A percentile compares a stretch with the other conserved stretches of the same genome.
These are phyloP conservation scores for Nomada lathburiana DNA, from an alignment of 2,888 invertebrate species.

Conservation along the genomic window DNA sequence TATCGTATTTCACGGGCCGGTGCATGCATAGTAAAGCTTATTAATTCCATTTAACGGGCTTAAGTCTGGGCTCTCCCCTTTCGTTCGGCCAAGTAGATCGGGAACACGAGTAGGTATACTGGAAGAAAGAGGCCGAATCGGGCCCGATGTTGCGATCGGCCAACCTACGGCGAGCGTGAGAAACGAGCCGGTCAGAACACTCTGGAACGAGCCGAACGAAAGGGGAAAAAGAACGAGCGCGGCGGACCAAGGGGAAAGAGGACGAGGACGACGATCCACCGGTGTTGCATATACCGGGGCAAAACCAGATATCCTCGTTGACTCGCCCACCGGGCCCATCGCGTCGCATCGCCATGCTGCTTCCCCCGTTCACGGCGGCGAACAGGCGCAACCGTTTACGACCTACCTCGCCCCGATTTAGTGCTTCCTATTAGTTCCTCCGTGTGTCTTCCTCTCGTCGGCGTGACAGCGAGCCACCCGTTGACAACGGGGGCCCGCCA, in stretches of 20 bases:
- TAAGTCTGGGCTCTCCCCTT: conserved; percentile 74
- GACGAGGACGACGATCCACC: conserved; percentile 35
- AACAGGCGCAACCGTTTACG: conserved; percentile 65
- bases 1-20: conserved; percentile 82
- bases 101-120: conserved; percentile 74
- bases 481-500: not conserved
- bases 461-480: not conserved
- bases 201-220: conserved; percentile 56
- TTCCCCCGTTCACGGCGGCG: conserved; percentile 64
- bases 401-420: conserved; percentile 66
- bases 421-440: conserved; percentile 58
- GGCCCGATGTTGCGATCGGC: conserved; percentile 71
- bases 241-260: conserved; percentile 29
- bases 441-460: not conserved
- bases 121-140: conserved; percentile 67
- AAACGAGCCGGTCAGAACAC: conserved; percentile 71
- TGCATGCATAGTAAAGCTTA: conserved; percentile 82
- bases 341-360: not conserved
- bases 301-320: conserved; percentile 68
- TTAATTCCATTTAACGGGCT: conserved; percentile 82
- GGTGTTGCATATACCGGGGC: conserved; percentile 52
- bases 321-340: conserved; percentile 48
- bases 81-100: conserved; percentile 74
- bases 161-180: conserved; percentile 74
- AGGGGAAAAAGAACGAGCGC: conserved; percentile 55